These are phyloP conservation scores for Tyrophagus putrescentiae DNA, from an alignment of 1,140 invertebrate species.

Conservation along the genomic window DNA sequence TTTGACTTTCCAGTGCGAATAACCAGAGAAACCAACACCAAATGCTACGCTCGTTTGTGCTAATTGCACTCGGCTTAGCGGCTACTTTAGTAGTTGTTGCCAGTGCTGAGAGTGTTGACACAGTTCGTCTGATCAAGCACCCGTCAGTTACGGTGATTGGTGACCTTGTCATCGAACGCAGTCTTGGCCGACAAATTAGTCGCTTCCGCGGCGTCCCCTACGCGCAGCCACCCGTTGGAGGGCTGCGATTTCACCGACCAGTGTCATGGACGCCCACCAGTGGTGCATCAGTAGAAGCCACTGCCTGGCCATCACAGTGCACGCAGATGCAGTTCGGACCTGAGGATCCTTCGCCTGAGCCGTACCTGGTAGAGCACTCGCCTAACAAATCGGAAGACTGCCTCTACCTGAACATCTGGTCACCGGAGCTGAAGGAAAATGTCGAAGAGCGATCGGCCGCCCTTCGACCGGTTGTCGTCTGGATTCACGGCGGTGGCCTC, in stretches of 20 bases:
- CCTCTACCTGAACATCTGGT: constrained; percentile 35
- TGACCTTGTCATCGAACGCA: too few relatives aligned
- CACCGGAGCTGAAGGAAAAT: constrained; percentile 41
- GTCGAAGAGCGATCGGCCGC: constrained; percentile 36
- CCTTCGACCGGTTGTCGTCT: constrained; percentile 30
- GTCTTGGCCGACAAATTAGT: constrained; percentile 13
- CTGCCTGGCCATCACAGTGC: not conserved
- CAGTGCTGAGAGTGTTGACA: not conserved
- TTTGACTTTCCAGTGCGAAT: too few relatives aligned
- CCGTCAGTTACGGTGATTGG: too few relatives aligned
- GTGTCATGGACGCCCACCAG: too few relatives aligned
- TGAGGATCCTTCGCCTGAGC: not conserved
- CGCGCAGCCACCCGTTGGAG: constrained; percentile 32
- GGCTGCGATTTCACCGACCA: constrained; percentile 9
- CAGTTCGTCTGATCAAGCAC: not conserved
- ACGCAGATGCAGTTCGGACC: not conserved
- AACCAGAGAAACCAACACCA: too few relatives aligned
- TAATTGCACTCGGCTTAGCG: too few relatives aligned
- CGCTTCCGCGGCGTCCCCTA: constrained; percentile 31
- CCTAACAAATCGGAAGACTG: too few relatives aligned
- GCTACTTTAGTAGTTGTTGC: not conserved
- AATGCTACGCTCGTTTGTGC: too few relatives aligned
- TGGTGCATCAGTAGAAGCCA: not conserved
- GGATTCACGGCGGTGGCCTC: constrained; percentile 32
- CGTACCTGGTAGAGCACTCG: not conserved